Evolutionary conservation across 2,113 vertebrate species (phyloP), one percentile per base, ranked within the genome.

Genomic region (Calidris pygmaea): DNA sequence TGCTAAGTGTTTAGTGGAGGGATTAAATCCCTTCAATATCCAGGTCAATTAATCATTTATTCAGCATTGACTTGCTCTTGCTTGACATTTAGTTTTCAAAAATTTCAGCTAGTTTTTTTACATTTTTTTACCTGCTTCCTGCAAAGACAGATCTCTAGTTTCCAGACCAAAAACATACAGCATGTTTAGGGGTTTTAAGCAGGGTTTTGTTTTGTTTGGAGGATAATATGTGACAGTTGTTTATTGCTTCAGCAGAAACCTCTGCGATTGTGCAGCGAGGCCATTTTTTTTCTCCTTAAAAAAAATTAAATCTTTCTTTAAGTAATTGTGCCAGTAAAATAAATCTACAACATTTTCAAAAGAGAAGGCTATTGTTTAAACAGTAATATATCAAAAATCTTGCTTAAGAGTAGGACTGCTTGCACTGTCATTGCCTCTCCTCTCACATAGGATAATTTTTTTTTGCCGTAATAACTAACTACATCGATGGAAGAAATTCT

Each of bases 1-100:
- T 87, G 65, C 59, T 80, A 41, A 89, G 37, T 43, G 50, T 87
- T 95, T 78, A 48, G 72, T 52, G 43, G 77, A 76, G 55, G 41
- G 24, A 60, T 70, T 50, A 65, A 81, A 79, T 70, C 21, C 87
- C 41, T 85, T 93, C 50, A 48, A 2, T 89, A 75, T 73, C 39
- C n/a, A 70, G 26, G 21, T 62, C 53, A 85, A 63, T 74, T 35
- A 84, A 63, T 91, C 22, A 56, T 93, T 94, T 85, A 74, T 94
- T 96, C 89, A 66, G 55, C 65, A 78, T 30, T 79, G 58, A 77
- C 53, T 59, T 81, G 17, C 19, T 75, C 77, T 58, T 91, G 43
- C 62, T 80, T 79, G 76, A 95, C 82, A 26, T 88, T 87, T 95
- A 7, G 8, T 48, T 87, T 60, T 78, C 12, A 53, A 30, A 82